These are phyloP conservation scores for Camponotus fellah DNA, from an alignment of 2,888 invertebrate genomes.

Conservation along the genomic window DNA sequence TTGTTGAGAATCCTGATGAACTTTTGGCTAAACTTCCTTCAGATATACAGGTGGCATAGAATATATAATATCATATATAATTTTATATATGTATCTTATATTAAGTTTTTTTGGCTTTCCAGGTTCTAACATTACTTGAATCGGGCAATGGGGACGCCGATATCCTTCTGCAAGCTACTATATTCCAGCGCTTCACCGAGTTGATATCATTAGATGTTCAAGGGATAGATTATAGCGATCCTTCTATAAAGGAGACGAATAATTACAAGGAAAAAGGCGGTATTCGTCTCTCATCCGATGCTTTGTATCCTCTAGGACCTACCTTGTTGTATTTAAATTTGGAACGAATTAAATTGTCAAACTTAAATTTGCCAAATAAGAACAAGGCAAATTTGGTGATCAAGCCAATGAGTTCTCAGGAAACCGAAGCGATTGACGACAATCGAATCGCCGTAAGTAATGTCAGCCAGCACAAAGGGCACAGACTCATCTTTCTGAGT, in stretches of 20 bases:
- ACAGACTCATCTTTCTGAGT: constrained; percentile 80
- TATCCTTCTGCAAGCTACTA: constrained; percentile 83
- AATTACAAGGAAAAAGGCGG: constrained; percentile 67
- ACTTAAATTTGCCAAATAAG: constrained; percentile 71
- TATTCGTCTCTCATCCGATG: constrained; percentile 79
- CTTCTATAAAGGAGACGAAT: constrained; percentile 53
- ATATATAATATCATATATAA: constrained; percentile 25
- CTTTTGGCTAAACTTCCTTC: constrained; percentile 77
- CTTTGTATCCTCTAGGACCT: constrained; percentile 77
- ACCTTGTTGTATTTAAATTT: constrained; percentile 80
- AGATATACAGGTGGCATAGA: constrained; percentile 77
- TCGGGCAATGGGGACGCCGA: constrained; percentile 78
- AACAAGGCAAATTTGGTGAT: constrained; percentile 80
- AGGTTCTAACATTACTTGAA: constrained; percentile 81
- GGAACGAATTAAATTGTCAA: constrained; percentile 79
- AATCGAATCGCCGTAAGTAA: constrained; percentile 57
- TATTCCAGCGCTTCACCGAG: constrained; percentile 86
- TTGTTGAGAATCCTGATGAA: constrained; percentile 76
- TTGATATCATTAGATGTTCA: constrained; percentile 89
- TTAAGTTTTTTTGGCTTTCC: constrained; percentile 22
- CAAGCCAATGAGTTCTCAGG: constrained; percentile 74
- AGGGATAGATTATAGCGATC: constrained; percentile 84
- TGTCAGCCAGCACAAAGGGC: constrained; percentile 73
- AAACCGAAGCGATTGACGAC: constrained; percentile 50
- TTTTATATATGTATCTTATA: neutral